A percentile compares a stretch with the other conserved stretches of the same genome.
Evolutionary conservation across 2,797 vertebrate genomes (phyloP).

Genomic region (Acanthornis magna): DNA sequence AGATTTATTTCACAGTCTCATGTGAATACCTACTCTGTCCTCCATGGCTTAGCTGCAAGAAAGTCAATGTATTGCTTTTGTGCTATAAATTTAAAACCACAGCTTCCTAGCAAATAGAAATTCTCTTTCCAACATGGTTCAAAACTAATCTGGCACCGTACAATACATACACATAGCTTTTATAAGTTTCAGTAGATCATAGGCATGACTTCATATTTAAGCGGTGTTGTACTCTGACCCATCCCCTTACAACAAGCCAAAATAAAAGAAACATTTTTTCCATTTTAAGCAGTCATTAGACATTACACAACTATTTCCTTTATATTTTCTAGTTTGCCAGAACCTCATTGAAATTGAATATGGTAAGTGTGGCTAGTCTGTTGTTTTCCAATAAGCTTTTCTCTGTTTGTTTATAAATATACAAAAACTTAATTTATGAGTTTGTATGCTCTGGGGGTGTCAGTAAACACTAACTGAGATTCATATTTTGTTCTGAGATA

Average conservation of each 20-base stretch:
- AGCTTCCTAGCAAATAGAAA: not conserved
- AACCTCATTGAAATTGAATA: not conserved
- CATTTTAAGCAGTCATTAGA: constrained; percentile 14
- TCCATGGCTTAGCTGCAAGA: not conserved
- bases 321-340: constrained; percentile 9
- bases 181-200: not conserved
- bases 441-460: not conserved
- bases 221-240: not conserved
- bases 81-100: not conserved
- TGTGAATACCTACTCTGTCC: not conserved
- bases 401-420: constrained; percentile 5
- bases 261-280: constrained; percentile 33
- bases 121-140: not conserved
- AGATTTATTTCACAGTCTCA: not conserved
- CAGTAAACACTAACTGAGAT: not conserved
- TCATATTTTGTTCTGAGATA: constrained; percentile 18
- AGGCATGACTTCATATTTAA: not conserved
- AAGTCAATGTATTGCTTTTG: not conserved
- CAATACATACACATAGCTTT: not conserved
- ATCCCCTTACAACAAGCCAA: not conserved
- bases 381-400: constrained; percentile 7
- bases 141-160: not conserved
- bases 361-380: not conserved
- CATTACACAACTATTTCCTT: constrained; percentile 31
- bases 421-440: not conserved